These are phyloP conservation scores for Aethina tumida DNA, from an alignment of 1,140 invertebrate species.

Conservation along the genomic window DNA sequence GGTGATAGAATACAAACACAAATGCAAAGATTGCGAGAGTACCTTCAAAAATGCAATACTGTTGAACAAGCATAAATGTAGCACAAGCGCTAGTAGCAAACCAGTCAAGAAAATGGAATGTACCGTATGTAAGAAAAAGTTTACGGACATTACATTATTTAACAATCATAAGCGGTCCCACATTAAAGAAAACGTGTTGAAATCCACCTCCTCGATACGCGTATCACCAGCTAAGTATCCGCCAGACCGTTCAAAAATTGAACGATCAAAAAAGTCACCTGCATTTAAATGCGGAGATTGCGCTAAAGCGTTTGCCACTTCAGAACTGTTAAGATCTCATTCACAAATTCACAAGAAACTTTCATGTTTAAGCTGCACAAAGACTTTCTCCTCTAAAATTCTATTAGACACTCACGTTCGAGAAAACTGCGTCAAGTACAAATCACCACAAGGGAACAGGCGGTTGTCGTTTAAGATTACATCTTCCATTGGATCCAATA, in stretches of 20 bases:
- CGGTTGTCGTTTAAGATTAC: slow-evolving; percentile 19
- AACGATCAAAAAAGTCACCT: slow-evolving; percentile 6
- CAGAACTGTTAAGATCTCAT: slow-evolving; percentile 16
- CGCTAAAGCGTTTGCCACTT: slow-evolving; percentile 21
- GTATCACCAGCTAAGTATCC: slow-evolving; percentile 22
- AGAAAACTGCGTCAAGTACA: slow-evolving; percentile 23
- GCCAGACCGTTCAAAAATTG: slow-evolving; percentile 1
- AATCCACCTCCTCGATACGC: slow-evolving; percentile 17
- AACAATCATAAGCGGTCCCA: slow-evolving; percentile 26
- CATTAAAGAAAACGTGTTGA: slow-evolving; percentile 26
- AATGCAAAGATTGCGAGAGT: slow-evolving; percentile 23
- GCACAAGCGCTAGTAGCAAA: slow-evolving; percentile 8
- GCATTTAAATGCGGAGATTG: slow-evolving; percentile 23
- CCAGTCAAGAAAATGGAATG: slow-evolving; percentile 13
- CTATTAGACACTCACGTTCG: slow-evolving; percentile 23
- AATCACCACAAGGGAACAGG: slow-evolving; percentile 9
- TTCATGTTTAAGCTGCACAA: slow-evolving; percentile 18
- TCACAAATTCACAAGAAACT: slow-evolving; percentile 23
- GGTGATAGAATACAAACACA: slow-evolving; percentile 22
- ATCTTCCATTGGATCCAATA: neutral
- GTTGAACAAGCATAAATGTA: slow-evolving; percentile 23
- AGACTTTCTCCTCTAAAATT: slow-evolving; percentile 21
- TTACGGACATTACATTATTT: slow-evolving; percentile 18
- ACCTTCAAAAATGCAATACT: slow-evolving; percentile 29
- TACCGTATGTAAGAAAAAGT: slow-evolving; percentile 23